Conservation (phyloP, 2,113 vertebrate species). For the rat (Rattus norvegicus) region GRCr8 NC_086033.1:16808501-16809000, state of each 20-base stretch:
- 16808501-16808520: background rate
- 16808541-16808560: background rate
- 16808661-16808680: background rate
- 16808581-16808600: background rate
- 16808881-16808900: background rate
- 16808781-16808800: background rate
- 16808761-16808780: background rate
- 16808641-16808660: background rate
- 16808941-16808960: slow-evolving; percentile 58
- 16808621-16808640: too few relatives aligned
- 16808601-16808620: background rate
- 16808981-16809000: slow-evolving; percentile 49
- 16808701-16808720: background rate
- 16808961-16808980: slow-evolving; percentile 59
- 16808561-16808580: background rate
- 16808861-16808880: slow-evolving; percentile 12
- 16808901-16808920: slow-evolving; percentile 31
- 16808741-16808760: background rate
- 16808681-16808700: background rate
- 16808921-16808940: background rate
- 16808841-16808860: background rate
- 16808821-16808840: background rate
- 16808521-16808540: background rate
- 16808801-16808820: background rate
- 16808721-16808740: background rate